Evolutionary conservation across 2,888 invertebrate species (phyloP).

Genomic region (Metacarcinus magister): DNA sequence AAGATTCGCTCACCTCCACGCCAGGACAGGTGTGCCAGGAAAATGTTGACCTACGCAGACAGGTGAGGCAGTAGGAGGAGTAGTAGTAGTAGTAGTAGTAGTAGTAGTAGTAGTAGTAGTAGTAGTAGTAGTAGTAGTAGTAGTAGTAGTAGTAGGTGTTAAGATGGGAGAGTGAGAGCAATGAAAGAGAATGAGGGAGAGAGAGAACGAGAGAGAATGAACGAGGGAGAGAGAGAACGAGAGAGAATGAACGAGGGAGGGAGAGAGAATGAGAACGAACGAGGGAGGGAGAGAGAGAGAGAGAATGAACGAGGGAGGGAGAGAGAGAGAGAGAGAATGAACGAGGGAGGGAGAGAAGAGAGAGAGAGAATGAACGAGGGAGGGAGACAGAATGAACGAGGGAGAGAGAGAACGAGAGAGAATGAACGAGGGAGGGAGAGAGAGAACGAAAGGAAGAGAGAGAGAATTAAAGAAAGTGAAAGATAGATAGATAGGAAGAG

Average conservation of each 20-base stretch:
- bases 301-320: not conserved
- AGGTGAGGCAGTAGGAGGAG: constrained; percentile 45
- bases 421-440: no score
- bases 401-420: no score
- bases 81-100: no score
- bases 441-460: no score
- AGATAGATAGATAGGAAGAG: no score
- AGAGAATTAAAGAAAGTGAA: no score
- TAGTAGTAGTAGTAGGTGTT: not conserved
- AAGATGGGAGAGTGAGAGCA: not conserved
- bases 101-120: no score
- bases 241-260: not conserved
- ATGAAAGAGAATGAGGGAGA: not conserved
- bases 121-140: not conserved
- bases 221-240: not conserved
- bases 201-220: not conserved
- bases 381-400: no score
- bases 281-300: not conserved
- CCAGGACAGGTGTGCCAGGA: constrained; percentile 70
- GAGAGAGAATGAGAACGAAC: not conserved
- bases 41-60: constrained; percentile 75
- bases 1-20: constrained; percentile 51
- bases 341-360: no score
- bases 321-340: no score
- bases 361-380: no score